phyloP scores from a whole-genome alignment of 1,140 invertebrate species.

The Stegodyphus dumicola region DNA sequence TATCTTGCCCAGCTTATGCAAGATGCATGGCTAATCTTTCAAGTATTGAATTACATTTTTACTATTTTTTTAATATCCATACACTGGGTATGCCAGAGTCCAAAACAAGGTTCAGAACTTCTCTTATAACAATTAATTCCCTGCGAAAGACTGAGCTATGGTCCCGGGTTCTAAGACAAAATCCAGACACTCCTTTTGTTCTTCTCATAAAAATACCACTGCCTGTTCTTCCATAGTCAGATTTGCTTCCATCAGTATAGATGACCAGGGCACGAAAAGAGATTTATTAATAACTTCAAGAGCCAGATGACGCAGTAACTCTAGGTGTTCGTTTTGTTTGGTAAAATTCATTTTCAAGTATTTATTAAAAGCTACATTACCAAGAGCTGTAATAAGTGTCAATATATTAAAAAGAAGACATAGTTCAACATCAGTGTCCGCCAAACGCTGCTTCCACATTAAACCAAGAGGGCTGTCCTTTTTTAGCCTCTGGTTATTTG shows the following conservation, averaged over 20 bases:
- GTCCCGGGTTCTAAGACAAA: not conserved
- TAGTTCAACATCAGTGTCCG: not conserved
- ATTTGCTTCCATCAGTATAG: not conserved
- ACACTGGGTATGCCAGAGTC: not conserved
- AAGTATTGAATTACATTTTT: not conserved
- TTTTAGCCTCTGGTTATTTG: constrained; percentile 14
- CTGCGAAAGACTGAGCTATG: not conserved
- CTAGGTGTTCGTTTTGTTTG: not conserved
- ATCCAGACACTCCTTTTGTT: not conserved
- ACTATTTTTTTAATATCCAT: not conserved
- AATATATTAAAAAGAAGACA: constrained; percentile 8
- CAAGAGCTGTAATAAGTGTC: not conserved
- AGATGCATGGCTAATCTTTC: not conserved
- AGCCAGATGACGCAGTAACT: not conserved
- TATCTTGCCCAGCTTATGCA: not conserved
- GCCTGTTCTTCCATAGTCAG: not conserved
- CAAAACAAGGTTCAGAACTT: not conserved
- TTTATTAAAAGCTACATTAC: not conserved
- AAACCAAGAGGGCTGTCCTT: constrained; percentile 28
- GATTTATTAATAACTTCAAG: not conserved
- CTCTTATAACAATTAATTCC: not conserved
- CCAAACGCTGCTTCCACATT: constrained; percentile 8
- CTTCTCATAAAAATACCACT: not conserved
- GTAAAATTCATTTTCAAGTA: constrained; percentile 8
- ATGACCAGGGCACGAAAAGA: not conserved